Evolutionary conservation across 2,888 invertebrate genomes (phyloP).

Genomic region (Eueremaeus valkanovi): DNA sequence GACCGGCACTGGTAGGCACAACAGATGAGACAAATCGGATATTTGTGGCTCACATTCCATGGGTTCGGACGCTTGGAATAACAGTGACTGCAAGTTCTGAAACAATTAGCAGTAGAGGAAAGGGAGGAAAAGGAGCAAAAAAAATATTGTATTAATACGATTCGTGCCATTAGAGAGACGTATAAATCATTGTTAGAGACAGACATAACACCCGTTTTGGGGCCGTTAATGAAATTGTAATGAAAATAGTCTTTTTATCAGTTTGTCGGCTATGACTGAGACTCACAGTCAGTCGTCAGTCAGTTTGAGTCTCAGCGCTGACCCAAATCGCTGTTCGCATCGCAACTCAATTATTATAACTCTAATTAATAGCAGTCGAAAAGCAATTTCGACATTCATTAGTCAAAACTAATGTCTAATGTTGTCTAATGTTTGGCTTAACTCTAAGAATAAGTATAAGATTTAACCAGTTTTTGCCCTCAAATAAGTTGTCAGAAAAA

Average conservation of each 20-base stretch:
- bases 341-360: too few species aligned
- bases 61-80: slow-evolving; percentile 30
- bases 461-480: too few species aligned
- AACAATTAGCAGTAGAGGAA: too few species aligned
- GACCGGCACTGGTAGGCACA: slow-evolving; percentile 94
- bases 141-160: slow-evolving; percentile 48
- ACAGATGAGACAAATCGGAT: slow-evolving; percentile 62
- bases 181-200: background rate
- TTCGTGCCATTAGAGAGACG: background rate
- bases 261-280: background rate
- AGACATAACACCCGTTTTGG: background rate
- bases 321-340: background rate
- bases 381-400: too few species aligned
- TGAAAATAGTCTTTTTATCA: background rate
- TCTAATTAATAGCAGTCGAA: too few species aligned
- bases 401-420: too few species aligned
- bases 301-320: background rate
- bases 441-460: too few species aligned
- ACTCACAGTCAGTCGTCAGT: too few species aligned
- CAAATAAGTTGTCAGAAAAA: slow-evolving; percentile 13
- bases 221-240: background rate
- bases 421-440: too few species aligned
- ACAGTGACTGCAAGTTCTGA: slow-evolving; percentile 28
- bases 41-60: slow-evolving; percentile 21
- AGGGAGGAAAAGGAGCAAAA: background rate